A percentile compares a stretch with the other conserved stretches of the same genome.
Conservation (phyloP, 2,797 vertebrate species). For the Alfaro cultratus region DNA sequence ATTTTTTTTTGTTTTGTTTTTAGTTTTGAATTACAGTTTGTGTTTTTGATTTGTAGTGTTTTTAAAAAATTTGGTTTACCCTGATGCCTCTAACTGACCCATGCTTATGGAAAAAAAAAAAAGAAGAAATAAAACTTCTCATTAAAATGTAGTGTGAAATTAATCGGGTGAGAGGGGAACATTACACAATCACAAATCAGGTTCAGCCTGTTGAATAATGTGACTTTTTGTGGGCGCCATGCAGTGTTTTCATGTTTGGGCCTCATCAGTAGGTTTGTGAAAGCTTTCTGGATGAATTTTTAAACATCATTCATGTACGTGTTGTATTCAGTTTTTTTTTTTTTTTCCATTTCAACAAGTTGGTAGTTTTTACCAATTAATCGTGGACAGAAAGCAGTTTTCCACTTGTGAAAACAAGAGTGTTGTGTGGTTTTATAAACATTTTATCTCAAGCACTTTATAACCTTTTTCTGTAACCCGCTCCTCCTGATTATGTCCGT, state of each 20-base stretch:
- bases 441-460: conserved; percentile 88
- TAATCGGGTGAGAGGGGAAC: conserved; percentile 11
- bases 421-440: conserved; percentile 81
- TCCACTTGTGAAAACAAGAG: conserved; percentile 68
- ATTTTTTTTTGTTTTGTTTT: not conserved
- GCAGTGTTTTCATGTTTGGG: conserved; percentile 54
- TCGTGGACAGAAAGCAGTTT: conserved; percentile 62
- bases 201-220: conserved; percentile 62
- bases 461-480: conserved; percentile 80
- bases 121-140: not conserved
- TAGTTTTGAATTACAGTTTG: no score
- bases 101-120: not conserved
- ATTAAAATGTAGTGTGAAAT: conserved; percentile 9
- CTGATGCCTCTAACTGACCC: not conserved
- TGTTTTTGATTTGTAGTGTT: not conserved
- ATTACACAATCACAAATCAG: conserved; percentile 57
- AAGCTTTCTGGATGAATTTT: conserved; percentile 50
- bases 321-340: conserved; percentile 32
- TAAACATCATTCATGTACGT: conserved; percentile 53
- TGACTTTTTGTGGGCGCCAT: conserved; percentile 51
- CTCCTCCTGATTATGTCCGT: conserved; percentile 76
- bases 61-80: not conserved
- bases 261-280: conserved; percentile 46
- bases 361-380: conserved; percentile 64
- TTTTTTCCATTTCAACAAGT: conserved; percentile 38